Evolutionary conservation across 2,113 vertebrate species (phyloP), one percentile per base, ranked within the genome.

Genomic region (Epinephelus lanceolatus): DNA sequence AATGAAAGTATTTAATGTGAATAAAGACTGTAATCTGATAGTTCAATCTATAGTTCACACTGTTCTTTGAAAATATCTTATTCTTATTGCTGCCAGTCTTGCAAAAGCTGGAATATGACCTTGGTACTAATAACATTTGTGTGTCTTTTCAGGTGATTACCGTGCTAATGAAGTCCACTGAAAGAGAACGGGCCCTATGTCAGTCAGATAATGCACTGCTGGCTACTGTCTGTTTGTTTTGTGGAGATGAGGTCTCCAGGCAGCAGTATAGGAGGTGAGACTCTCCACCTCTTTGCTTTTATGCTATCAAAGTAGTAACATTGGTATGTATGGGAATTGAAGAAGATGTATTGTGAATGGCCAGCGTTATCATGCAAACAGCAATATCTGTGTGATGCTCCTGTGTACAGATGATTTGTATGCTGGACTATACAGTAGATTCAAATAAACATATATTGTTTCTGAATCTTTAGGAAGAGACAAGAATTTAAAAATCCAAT

Each of bases 171-270:
- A 96, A 94, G 90, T 95, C 95, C 88, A 95, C 84, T 1, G 85
- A 80, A 59, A 93, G 93, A 87, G 95, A 93, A 91, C 80, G 91
- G 76, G n/a, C 75, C 30, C 86, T 93, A 1, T 89, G 89, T 69
- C 93, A 93, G 85, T 92, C 90, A 2, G 73, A 68, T 25, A 75
- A 76, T 17, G 76, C 95, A 5, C 84, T 96, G 3, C 90, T 97
- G 61, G 92, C 96, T 12, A 97, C 96, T 25, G 27, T 99, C 15
- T 97, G 93, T 63, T 94, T 99, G 70, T 97, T 98, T 80, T 97
- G 96, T 94, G 98, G 98, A 79, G 98, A 99, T 80, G 98, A 99
- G 92, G 92, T 99, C 71, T 97, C 94, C 77, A 96, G 98, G 83
- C 97, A 97, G 76, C 97, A 97, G 51, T 99, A 96, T 89, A 95